Evolutionary conservation across 1,140 invertebrate species (phyloP), one percentile per base, ranked within the genome.

Genomic region (Bradysia coprophila): DNA sequence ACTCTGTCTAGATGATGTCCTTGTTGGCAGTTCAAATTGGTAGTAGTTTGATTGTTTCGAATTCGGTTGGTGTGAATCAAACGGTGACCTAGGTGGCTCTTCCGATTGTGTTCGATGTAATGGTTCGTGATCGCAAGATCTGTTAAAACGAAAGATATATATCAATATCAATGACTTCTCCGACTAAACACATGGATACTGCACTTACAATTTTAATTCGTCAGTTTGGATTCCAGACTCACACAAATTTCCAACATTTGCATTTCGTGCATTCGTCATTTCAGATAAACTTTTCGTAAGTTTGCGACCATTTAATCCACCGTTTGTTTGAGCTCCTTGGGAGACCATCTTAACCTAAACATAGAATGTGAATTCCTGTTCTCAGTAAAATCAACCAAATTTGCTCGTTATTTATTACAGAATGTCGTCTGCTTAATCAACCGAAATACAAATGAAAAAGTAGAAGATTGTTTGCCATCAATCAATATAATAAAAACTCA

Each of bases 291-390:
- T 87, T 61, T 88, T 89, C 13, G 77, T 79, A 38, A 88, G 62
- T 61, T 79, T 80, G 45, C 82, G 64, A 15, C 73, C 72, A 48
- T 71, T 67, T 20, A 75, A 63, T 18, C 77, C 64, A 1, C 84
- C 83, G 62, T 88, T 88, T 1, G 85, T 89, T 61, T 88, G 85
- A 6, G 85, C 84, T 18, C 82, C 84, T 56, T 88, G 84, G 3
- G 84, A 87, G 18, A 88, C 81, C 75, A 88, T 86, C 57, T 80
- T 81, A 31, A 86, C 81, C 72, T 79, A 52, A 11, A 55, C 34
- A 43, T 45, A 38, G 24, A 34, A 40, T n/a, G n/a, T n/a, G n/a
- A 40, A 28, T 36, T n/a, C n/a, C n/a, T n/a, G n/a, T n/a, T n/a
- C n/a, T n/a, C n/a, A n/a, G n/a, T n/a, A n/a, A n/a, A n/a, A n/a